These are phyloP conservation scores for Rotaria socialis DNA, from an alignment of 2,888 invertebrate species.

Conservation along the genomic window DNA sequence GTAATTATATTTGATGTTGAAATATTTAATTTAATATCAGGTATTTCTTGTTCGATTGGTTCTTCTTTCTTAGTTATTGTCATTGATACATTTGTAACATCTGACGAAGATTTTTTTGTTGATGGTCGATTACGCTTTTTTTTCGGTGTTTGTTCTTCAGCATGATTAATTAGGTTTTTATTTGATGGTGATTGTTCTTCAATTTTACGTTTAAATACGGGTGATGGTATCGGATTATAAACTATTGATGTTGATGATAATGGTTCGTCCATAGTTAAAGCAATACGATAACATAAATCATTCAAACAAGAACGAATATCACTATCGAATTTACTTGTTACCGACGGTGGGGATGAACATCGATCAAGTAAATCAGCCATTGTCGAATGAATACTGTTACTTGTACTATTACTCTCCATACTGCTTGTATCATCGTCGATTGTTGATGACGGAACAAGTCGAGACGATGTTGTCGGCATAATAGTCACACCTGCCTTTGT, in stretches of 20 bases:
- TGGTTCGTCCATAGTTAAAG: neutral
- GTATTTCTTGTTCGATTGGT: constrained; percentile 1
- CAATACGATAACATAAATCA: constrained; percentile 13
- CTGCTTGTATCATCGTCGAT: constrained; percentile 14
- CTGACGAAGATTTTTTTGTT: neutral
- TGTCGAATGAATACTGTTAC: constrained; percentile 30
- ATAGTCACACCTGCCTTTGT: neutral
- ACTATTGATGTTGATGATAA: neutral
- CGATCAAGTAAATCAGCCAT: constrained; percentile 33
- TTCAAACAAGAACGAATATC: neutral
- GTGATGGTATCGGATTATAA: constrained; percentile 27
- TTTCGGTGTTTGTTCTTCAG: constrained; percentile 11
- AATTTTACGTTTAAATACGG: constrained; percentile 28
- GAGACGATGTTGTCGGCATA: neutral
- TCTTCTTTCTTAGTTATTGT: neutral
- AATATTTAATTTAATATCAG: constrained; percentile 25
- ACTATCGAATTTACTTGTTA: neutral
- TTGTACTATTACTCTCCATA: constrained; percentile 35
- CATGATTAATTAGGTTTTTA: neutral
- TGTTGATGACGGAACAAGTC: constrained; percentile 28
- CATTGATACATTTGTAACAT: neutral
- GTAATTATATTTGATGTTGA: neutral
- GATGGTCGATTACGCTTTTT: neutral
- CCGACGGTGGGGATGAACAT: neutral
- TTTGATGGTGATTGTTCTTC: neutral